Percentiles rank a stretch among this genome's conserved stretches.
Evolutionary conservation across 2,113 vertebrate genomes (phyloP).

Genomic region (Solea senegalensis): DNA sequence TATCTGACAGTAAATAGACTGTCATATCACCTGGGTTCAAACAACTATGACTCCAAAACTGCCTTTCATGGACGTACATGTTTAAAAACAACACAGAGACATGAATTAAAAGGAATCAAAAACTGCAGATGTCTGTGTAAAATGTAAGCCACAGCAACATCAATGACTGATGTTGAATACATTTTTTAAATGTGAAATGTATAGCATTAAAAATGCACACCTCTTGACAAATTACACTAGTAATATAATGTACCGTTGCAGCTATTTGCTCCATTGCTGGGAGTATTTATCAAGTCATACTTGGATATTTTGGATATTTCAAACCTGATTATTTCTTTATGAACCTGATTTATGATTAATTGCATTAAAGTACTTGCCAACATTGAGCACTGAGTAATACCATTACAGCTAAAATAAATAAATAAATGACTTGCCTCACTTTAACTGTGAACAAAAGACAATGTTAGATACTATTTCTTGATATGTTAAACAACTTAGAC

Average conservation of each 20-base stretch:
- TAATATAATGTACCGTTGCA: conserved; percentile 3
- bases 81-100: too few species aligned
- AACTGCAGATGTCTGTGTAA: neutral
- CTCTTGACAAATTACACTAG: conserved; percentile 6
- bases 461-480: too few species aligned
- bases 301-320: neutral
- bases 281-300: neutral
- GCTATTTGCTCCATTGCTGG: neutral
- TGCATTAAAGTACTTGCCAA: too few species aligned
- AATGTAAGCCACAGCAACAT: conserved; percentile 1
- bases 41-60: conserved; percentile 17
- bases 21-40: conserved; percentile 8
- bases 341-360: too few species aligned
- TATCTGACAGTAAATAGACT: conserved; percentile 19
- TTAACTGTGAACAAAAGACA: too few species aligned
- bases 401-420: too few species aligned
- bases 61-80: neutral
- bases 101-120: neutral
- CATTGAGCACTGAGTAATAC: too few species aligned
- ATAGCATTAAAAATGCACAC: neutral
- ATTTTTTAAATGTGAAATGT: neutral
- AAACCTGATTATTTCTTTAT: too few species aligned
- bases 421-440: too few species aligned
- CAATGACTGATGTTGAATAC: conserved; percentile 15
- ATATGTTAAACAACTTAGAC: too few species aligned